Base-by-base conservation (phyloP, 2,888 invertebrate genomes). In the Thecophora atra region DNA sequence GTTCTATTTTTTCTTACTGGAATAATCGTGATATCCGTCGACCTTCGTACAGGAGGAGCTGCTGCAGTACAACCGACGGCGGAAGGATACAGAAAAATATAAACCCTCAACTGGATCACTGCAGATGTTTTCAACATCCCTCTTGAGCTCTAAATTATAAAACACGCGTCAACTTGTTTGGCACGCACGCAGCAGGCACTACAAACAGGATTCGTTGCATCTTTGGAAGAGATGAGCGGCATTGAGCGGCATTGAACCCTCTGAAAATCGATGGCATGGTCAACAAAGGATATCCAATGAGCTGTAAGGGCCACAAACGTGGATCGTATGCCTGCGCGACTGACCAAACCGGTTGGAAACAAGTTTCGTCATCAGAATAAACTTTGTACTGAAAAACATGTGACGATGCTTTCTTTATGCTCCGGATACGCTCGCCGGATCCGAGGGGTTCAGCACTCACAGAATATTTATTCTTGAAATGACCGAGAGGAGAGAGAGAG, bases 81-180 rank as follows among this genome's bases (percentile, higher is more conserved):
- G 4, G 63, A 8, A n/a, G 37, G n/a, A 51, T 24, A 44, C n/a
- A 58, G 19, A 15, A 64, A n/a, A 26, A 47, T n/a, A 47, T 13
- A 24, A 24, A 15, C 21, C 44, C 21, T 6, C 21, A 75, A 74
- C 76, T 71, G 70, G 75, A 74, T 75, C 74, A 76, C 76, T 78
- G 80, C 82, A 82, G 82, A 82, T 82, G 83, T 79, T n/a, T 82
- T 82, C 81, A 82, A 71, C 64, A 52, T 65, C 62, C 72, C 71
- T 65, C 37, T 74, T 75, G 63, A 76, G 76, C 73, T 73, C 73
- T 72, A 77, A 78, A 78, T 77, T 74, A 76, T 72, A 76, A 76
- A 78, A 77, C 78, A 78, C 77, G 78, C 78, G 78, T 75, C 77
- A 73, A 73, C 75, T 72, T 72, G 76, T 75, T 74, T 76, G 73